Evolutionary conservation across 2,113 vertebrate species (phyloP).

Genomic region (Elephantulus edwardii): DNA sequence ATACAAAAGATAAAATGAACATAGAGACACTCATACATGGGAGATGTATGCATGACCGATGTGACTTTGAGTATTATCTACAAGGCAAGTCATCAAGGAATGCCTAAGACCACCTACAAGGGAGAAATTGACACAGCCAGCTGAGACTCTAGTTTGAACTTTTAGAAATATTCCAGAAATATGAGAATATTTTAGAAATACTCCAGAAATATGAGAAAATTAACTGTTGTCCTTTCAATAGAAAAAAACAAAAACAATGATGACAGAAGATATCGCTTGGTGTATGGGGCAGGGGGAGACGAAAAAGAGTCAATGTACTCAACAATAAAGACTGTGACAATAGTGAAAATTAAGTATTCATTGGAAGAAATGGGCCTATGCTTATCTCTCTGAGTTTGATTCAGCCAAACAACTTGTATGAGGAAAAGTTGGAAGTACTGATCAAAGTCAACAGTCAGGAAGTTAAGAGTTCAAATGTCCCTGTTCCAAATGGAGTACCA

Average conservation of each 20-base stretch:
- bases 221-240: not conserved
- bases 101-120: not conserved
- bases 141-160: not conserved
- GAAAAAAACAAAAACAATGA: not conserved
- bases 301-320: not conserved
- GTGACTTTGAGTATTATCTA: not conserved
- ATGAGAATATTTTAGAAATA: too few relatives aligned
- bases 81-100: not conserved
- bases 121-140: not conserved
- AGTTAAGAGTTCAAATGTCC: not conserved
- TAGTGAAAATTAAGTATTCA: not conserved
- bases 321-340: not conserved
- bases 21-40: not conserved
- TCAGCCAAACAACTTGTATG: not conserved
- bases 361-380: not conserved
- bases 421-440: not conserved
- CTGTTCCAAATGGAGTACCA: not conserved
- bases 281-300: not conserved
- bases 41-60: too few relatives aligned
- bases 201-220: not conserved
- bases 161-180: not conserved
- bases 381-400: not conserved
- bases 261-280: not conserved
- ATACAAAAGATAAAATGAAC: not conserved
- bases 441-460: not conserved